A percentile compares a stretch with the other conserved stretches of the same genome.
phyloP scores from a whole-genome alignment of 2,888 invertebrate genomes.

The Diarsia mendica region DNA sequence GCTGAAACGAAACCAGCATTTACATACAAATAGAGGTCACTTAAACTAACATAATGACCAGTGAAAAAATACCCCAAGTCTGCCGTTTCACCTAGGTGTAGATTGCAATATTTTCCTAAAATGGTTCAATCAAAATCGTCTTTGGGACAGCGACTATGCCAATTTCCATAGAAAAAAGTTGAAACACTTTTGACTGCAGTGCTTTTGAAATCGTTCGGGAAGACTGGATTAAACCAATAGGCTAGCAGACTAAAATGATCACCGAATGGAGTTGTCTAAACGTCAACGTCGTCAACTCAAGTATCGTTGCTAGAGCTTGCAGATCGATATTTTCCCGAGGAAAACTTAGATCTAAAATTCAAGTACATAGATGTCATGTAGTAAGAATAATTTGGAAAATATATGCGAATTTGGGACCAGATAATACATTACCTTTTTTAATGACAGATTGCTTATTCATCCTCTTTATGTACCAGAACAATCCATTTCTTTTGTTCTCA shows the following conservation, averaged over 20 bases:
- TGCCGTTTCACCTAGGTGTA: not conserved
- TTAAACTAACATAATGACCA: not conserved
- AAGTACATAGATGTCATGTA: not conserved
- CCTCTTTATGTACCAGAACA: slow-evolving; percentile 19
- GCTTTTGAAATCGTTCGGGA: not conserved
- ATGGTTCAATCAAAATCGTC: not conserved
- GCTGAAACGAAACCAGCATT: not conserved
- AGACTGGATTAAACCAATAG: not conserved
- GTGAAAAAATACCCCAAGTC: not conserved
- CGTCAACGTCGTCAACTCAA: no score
- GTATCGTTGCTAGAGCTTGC: not conserved
- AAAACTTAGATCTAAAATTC: not conserved
- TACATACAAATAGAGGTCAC: not conserved
- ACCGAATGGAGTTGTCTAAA: not conserved
- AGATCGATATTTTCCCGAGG: not conserved
- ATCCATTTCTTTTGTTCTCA: slow-evolving; percentile 30
- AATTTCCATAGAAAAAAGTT: not conserved
- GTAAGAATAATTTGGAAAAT: not conserved
- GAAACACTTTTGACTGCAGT: not conserved
- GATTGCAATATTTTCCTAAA: not conserved
- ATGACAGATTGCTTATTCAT: slow-evolving; percentile 34
- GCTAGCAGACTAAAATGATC: not conserved
- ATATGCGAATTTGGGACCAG: not conserved
- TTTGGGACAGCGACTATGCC: not conserved
- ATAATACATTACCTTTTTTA: not conserved